phyloP scores from a whole-genome alignment of 2,888 invertebrate species.

The Lasioglossum lativentre region DNA sequence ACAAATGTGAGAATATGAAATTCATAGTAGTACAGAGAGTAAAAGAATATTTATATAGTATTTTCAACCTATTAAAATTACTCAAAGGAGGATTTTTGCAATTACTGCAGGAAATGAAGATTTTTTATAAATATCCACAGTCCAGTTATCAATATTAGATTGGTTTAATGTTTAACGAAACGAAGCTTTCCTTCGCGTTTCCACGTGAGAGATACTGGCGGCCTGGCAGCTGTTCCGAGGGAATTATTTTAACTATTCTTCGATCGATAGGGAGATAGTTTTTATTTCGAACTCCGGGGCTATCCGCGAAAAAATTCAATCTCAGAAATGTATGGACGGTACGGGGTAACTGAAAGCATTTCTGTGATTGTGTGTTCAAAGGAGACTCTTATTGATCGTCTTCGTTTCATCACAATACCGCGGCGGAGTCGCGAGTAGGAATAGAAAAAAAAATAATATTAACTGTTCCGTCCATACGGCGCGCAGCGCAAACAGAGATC shows the following conservation, averaged over 20 bases:
- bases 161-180: constrained; percentile 21
- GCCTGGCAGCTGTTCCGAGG: constrained; percentile 5
- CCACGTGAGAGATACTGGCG: neutral
- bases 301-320: constrained; percentile 35
- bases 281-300: constrained; percentile 11
- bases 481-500: constrained; percentile 33
- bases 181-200: neutral
- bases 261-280: constrained; percentile 22
- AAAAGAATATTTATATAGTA: too few species aligned
- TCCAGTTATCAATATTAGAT: neutral
- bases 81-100: neutral
- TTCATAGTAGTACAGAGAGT: too few species aligned
- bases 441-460: neutral
- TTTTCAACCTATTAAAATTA: neutral
- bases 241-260: constrained; percentile 18
- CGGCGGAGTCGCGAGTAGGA: neutral
- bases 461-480: neutral
- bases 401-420: constrained; percentile 17
- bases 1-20: too few species aligned
- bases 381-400: constrained; percentile 18
- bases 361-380: constrained; percentile 17
- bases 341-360: constrained; percentile 13
- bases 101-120: neutral
- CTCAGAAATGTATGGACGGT: constrained; percentile 27
- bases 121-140: neutral